Evolutionary conservation across 2,797 vertebrate genomes (phyloP).

Genomic region (Anguilla anguilla): DNA sequence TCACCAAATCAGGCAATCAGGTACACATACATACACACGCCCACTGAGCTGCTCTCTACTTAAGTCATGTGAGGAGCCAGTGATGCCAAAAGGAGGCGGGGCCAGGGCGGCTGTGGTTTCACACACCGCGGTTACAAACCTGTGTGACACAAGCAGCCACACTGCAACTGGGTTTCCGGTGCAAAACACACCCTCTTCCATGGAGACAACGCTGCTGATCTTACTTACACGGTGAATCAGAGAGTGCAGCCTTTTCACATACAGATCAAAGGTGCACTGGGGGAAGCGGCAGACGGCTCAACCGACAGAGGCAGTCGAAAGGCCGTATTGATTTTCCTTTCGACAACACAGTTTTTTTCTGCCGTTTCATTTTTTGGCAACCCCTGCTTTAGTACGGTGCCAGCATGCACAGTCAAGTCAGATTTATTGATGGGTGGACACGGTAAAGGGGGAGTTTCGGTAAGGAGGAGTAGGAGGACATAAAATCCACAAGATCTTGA

Average conservation of each 20-base stretch:
- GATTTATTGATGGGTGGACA: slow-evolving; percentile 38
- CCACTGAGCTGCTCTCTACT: not conserved
- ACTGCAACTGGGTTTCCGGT: not conserved
- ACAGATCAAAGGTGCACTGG: not conserved
- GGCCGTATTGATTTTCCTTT: slow-evolving; percentile 61
- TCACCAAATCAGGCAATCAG: not conserved
- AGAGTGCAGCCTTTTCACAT: not conserved
- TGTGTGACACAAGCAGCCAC: not conserved
- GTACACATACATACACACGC: not conserved
- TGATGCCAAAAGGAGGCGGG: not conserved
- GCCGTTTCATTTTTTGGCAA: slow-evolving; percentile 69
- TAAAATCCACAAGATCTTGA: too few species aligned
- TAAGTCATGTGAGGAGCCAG: not conserved
- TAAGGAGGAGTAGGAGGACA: not conserved
- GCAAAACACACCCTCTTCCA: not conserved
- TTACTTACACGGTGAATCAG: not conserved
- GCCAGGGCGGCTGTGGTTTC: not conserved
- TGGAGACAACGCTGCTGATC: not conserved
- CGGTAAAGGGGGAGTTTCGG: slow-evolving; percentile 22
- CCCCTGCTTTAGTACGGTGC: slow-evolving; percentile 57
- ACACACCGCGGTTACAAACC: not conserved
- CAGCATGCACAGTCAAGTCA: slow-evolving; percentile 60
- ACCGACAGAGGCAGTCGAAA: slow-evolving; percentile 54
- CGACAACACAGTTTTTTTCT: slow-evolving; percentile 61
- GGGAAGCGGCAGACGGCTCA: slow-evolving; percentile 15